These are phyloP conservation scores for Notolepis coatsorum DNA, from an alignment of 2,797 vertebrate species.

Conservation along the genomic window DNA sequence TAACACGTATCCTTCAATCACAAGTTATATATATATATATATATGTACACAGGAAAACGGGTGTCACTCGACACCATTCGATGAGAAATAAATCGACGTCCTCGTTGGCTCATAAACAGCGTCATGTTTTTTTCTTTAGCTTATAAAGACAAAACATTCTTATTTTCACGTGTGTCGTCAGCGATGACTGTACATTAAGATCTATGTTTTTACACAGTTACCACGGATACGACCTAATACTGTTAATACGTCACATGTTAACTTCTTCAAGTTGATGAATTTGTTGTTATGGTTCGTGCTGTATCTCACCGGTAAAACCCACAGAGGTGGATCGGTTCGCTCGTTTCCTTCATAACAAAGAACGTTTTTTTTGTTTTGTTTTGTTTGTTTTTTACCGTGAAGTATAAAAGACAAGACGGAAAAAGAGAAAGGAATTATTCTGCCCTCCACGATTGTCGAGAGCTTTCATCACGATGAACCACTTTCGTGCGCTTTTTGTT, in stretches of 20 bases:
- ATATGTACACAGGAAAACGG: slow-evolving; percentile 24
- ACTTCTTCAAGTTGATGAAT: slow-evolving; percentile 26
- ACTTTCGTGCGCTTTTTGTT: slow-evolving; percentile 32
- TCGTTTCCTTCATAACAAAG: slow-evolving; percentile 30
- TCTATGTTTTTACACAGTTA: slow-evolving; percentile 39
- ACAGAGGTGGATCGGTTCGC: too few species aligned
- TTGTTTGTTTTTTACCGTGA: too few species aligned
- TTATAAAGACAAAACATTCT: slow-evolving; percentile 54
- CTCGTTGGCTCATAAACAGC: slow-evolving; percentile 32
- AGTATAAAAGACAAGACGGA: slow-evolving; percentile 19
- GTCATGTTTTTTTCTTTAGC: slow-evolving; percentile 15
- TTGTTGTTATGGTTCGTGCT: slow-evolving; percentile 19
- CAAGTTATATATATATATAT: too few species aligned
- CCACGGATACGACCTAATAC: slow-evolving; percentile 23
- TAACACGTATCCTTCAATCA: too few species aligned
- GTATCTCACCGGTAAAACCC: too few species aligned
- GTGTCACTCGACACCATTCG: slow-evolving; percentile 49
- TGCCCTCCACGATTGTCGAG: slow-evolving; percentile 74
- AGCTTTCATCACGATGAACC: slow-evolving; percentile 68
- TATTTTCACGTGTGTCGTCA: neutral
- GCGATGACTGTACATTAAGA: slow-evolving; percentile 41
- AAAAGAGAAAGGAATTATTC: slow-evolving; percentile 26
- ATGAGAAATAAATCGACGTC: slow-evolving; percentile 64
- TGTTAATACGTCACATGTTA: slow-evolving; percentile 38
- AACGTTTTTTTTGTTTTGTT: too few species aligned